Conservation (phyloP, 2,113 vertebrate genomes). For the Mungos mungo region DNA sequence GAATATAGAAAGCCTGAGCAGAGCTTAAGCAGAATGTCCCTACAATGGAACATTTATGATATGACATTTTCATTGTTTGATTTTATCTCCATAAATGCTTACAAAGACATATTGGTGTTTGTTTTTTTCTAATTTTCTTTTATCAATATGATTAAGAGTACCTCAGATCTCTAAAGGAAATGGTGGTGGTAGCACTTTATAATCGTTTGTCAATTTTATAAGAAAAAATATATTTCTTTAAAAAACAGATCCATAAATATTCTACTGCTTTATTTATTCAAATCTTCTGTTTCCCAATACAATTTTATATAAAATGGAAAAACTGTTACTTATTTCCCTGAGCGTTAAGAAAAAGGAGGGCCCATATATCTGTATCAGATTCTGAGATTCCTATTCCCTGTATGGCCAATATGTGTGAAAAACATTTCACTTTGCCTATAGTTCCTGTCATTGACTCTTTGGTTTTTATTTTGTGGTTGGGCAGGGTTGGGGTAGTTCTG, state of each 20-base stretch:
- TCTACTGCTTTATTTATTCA: not conserved
- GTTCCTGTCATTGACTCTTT: not conserved
- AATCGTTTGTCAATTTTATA: conserved; percentile 9
- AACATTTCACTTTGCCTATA: not conserved
- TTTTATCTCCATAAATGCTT: not conserved
- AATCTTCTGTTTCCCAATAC: conserved; percentile 5
- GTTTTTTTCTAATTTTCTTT: not conserved
- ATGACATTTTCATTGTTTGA: not conserved
- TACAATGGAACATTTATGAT: not conserved
- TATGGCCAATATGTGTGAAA: not conserved
- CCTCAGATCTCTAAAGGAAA: not conserved
- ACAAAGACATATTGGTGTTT: not conserved
- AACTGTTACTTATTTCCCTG: conserved; percentile 5
- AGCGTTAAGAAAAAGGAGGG: not conserved
- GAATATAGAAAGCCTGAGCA: not conserved
- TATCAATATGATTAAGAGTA: not conserved
- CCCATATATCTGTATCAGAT: not conserved
- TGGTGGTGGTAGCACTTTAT: not conserved
- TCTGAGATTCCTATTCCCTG: not conserved
- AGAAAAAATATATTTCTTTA: not conserved
- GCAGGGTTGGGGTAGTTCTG: not conserved
- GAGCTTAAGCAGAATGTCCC: not conserved
- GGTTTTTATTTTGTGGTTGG: not conserved
- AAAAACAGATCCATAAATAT: conserved; percentile 12
- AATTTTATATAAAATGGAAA: conserved; percentile 34